A percentile compares a stretch with the other conserved stretches of the same genome.
Conservation (phyloP, 2,797 vertebrate species). For the Lagocephalus sceleratus region DNA sequence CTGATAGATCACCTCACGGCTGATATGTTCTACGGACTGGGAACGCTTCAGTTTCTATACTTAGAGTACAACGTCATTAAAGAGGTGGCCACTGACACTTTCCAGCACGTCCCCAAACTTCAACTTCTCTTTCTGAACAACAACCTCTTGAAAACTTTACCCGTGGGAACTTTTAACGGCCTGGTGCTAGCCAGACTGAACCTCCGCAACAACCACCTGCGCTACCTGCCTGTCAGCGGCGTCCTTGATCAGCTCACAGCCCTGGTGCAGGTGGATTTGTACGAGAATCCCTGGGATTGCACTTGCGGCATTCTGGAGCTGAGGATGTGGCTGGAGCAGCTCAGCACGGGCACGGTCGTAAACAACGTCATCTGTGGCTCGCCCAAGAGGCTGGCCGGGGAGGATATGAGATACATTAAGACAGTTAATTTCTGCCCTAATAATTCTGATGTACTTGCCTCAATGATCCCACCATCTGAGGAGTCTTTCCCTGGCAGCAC, state of each 20-base stretch:
- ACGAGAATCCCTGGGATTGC: slow-evolving; percentile 98
- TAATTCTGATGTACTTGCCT: slow-evolving; percentile 83
- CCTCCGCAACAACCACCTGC: slow-evolving; percentile 91
- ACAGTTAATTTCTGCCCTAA: slow-evolving; percentile 88
- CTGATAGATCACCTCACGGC: slow-evolving; percentile 86
- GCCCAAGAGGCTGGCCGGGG: slow-evolving; percentile 88
- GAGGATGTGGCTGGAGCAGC: slow-evolving; percentile 93
- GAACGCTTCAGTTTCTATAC: slow-evolving; percentile 93
- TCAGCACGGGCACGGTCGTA: slow-evolving; percentile 88
- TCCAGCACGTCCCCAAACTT: slow-evolving; percentile 87
- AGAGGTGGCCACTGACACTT: slow-evolving; percentile 85
- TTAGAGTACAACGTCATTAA: slow-evolving; percentile 94
- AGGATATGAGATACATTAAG: slow-evolving; percentile 87
- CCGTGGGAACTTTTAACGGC: slow-evolving; percentile 84
- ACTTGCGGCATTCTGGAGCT: slow-evolving; percentile 88
- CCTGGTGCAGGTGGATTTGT: slow-evolving; percentile 93
- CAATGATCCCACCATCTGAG: slow-evolving; percentile 85
- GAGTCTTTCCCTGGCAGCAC: slow-evolving; percentile 82
- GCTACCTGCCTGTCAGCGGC: slow-evolving; percentile 84
- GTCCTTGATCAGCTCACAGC: slow-evolving; percentile 88
- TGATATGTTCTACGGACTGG: slow-evolving; percentile 88
- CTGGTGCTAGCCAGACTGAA: slow-evolving; percentile 89
- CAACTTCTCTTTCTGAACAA: slow-evolving; percentile 97
- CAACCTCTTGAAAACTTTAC: slow-evolving; percentile 89
- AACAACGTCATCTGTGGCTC: slow-evolving; percentile 93